A percentile compares a stretch with the other conserved stretches of the same genome.
Conservation (phyloP, 2,113 vertebrate species). For the Stictonetta naevosa region DNA sequence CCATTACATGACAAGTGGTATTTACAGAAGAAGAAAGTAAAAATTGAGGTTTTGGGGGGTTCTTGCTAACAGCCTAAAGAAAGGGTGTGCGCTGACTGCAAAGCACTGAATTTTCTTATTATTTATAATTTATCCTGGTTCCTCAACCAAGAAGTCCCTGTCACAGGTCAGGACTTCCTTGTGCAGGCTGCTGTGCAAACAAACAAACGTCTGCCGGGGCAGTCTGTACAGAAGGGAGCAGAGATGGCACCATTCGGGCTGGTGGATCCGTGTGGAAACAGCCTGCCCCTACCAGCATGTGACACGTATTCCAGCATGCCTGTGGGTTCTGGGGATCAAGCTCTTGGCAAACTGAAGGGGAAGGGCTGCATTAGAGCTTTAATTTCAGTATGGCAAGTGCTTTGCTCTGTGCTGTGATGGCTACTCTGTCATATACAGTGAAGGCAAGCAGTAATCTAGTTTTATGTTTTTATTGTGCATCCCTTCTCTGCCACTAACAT, state of each 20-base stretch:
- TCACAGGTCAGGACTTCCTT: background rate
- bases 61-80: background rate
- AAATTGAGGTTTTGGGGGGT: background rate
- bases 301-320: background rate
- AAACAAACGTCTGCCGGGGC: background rate
- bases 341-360: background rate
- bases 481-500: background rate
- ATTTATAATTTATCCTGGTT: background rate
- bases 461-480: background rate
- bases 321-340: rapidly evolving
- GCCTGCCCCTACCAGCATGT: rapidly evolving
- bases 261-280: rapidly evolving
- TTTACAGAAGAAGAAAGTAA: constrained; percentile 10
- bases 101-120: background rate
- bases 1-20: background rate
- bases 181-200: background rate
- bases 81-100: background rate
- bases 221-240: background rate
- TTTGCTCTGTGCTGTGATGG: background rate
- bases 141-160: background rate
- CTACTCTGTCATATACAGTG: background rate
- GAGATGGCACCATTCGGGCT: background rate
- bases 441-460: background rate
- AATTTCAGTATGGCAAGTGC: background rate
- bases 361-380: background rate